Conservation (phyloP, 2,797 vertebrate genomes). For the Bradypodion pumilum region DNA sequence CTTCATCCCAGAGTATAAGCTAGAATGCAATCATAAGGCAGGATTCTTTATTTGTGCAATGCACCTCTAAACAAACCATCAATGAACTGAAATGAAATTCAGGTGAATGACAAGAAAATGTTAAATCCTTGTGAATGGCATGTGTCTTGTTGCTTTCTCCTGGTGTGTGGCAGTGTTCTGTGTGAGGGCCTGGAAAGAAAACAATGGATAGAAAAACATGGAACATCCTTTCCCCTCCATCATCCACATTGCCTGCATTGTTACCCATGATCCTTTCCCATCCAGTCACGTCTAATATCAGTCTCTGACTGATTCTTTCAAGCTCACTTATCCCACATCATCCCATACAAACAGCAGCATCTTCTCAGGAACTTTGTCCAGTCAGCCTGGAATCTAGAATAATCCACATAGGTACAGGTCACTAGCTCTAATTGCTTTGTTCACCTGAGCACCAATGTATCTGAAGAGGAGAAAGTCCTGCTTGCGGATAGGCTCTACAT, state of each 20-base stretch:
- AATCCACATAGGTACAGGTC: no score
- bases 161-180: background rate
- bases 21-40: background rate
- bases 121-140: background rate
- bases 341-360: no score
- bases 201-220: background rate
- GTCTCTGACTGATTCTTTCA: background rate
- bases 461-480: no score
- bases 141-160: background rate
- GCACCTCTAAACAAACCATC: background rate
- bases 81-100: background rate
- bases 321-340: no score
- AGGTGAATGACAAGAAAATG: background rate
- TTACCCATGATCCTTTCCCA: background rate
- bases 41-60: background rate
- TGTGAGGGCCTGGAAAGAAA: background rate
- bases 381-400: no score
- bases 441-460: no score
- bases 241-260: background rate
- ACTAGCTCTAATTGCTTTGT: no score
- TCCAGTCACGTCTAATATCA: background rate
- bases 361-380: no score
- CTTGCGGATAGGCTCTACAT: no score
- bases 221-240: background rate
- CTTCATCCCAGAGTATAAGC: conserved; percentile 11